Base-by-base conservation (phyloP, 1,140 invertebrate genomes). In the Brachionus rubens region DNA sequence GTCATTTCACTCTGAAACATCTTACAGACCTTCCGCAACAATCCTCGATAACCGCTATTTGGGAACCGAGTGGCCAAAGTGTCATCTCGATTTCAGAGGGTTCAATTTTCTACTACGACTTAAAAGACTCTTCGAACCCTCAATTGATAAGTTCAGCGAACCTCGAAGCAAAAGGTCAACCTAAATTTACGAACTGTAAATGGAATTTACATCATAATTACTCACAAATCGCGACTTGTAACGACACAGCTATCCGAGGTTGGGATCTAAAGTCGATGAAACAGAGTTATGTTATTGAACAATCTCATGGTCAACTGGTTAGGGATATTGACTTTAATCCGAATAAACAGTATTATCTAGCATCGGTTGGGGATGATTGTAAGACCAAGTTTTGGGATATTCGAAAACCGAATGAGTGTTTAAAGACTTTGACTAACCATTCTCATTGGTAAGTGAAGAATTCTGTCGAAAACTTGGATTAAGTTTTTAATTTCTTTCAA, bases 261-360 rank as follows among this genome's bases (percentile, higher is more conserved):
- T 75, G 72, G 72, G 72, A 75, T n/a, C 30, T 75, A 28, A 54
- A 54, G 41, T 28, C 72, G 21, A 75, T 75, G 72, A 75, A 75
- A 80, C 88, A 90, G 48, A 88, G 89, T 0, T 98, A 92, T 91
- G 86, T 83, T 65, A 91, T 98, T 79, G 89, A 92, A 77, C 89
- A 90, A 78, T 91, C 92, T 7, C 94, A 98, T 86, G 88, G 89
- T 9, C 92, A 96, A 84, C 87, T 92, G 48, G 90, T 94, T 3
- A 87, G 94, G 77, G 93, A 96, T 83, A 81, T 98, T 16, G 95
- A 98, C 85, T 97, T 96, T 81, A 98, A 98, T 87, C 91, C 93
- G 16, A 98, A 98, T 85, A 91, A 92, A 81, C 94, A 96, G 80
- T 96, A 96, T 82, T 91, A 92, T 81, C 79, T 98, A 76, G 92